These are phyloP conservation scores for Tetrapedia diversipes DNA, from an alignment of 2,888 invertebrate genomes.

Conservation along the genomic window DNA sequence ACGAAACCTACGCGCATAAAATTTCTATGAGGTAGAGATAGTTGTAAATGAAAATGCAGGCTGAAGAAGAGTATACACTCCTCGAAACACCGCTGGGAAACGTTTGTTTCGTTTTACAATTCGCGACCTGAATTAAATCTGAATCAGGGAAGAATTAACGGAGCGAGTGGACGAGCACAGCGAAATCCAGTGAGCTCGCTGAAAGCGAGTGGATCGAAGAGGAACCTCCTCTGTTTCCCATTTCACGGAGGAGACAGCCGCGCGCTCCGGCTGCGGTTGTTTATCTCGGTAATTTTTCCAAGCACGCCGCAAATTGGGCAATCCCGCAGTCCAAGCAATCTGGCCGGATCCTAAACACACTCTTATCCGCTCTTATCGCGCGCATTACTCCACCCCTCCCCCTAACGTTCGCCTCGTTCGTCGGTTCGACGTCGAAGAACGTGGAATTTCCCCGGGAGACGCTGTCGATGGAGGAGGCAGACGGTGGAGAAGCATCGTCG, in stretches of 20 bases:
- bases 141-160: too few relatives aligned
- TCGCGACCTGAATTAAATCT: too few relatives aligned
- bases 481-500: constrained; percentile 16
- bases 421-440: constrained; percentile 18
- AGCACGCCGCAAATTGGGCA: constrained; percentile 32
- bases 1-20: too few relatives aligned
- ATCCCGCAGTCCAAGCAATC: constrained; percentile 18
- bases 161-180: too few relatives aligned
- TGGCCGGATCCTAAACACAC: constrained; percentile 12
- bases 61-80: too few relatives aligned
- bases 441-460: constrained; percentile 17
- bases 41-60: too few relatives aligned
- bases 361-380: constrained; percentile 40
- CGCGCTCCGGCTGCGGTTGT: constrained; percentile 4
- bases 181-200: too few relatives aligned
- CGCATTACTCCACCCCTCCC: background rate
- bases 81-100: too few relatives aligned
- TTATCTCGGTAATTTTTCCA: constrained; percentile 38
- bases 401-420: background rate
- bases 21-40: too few relatives aligned
- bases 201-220: background rate
- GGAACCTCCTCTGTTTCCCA: background rate
- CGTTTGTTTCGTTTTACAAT: too few relatives aligned
- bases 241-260: background rate
- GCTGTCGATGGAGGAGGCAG: background rate